Base-by-base conservation (phyloP, 2,888 invertebrate species). In the Eupithecia dodoneata region DNA sequence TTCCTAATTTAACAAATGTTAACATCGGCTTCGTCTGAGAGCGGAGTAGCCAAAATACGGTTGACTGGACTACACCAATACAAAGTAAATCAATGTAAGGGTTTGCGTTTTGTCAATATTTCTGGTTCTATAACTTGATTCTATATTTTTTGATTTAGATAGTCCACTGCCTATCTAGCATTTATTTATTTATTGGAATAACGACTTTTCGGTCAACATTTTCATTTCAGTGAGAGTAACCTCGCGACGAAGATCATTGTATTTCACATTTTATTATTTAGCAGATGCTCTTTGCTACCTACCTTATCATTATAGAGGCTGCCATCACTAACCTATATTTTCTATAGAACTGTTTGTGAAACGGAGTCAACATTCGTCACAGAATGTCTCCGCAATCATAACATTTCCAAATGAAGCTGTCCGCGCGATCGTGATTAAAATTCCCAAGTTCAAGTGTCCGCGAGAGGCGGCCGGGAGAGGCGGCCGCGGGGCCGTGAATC, bases 361-460 rank as follows among this genome's bases (percentile, higher is more conserved):
- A 9, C 59, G 18, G 6, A 63, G 9, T 18, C 41, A 65, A 41
- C 13, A 15, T 63, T 63, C 42, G 4, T 15, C 15, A 66, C 4
- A 42, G 66, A 42, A 15, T 42, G 42, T 15, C 42, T 7, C 42
- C 5, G 66, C 66, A 66, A 42, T 42, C 66, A 66, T 66, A 76
- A 71, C 72, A 74, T 74, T 76, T 72, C 69, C 76, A 76, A 76
- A 73, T 69, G 72, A 71, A 12, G 76, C 52, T 74, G 81, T 79
- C 78, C 73, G 81, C 66, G 79, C 76, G 80, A 79, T 79, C 79
- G 80, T 83, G 81, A 85, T 85, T 84, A 85, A 85, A 83, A 84
- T 83, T 80, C 85, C 80, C 83, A 82, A 80, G 84, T 83, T 83
- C 82, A 81, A 82, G 80, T 81, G 80, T 76, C 76, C 81, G 80